phyloP scores from a whole-genome alignment of 2,888 invertebrate species.

The Apamea epomidion region DNA sequence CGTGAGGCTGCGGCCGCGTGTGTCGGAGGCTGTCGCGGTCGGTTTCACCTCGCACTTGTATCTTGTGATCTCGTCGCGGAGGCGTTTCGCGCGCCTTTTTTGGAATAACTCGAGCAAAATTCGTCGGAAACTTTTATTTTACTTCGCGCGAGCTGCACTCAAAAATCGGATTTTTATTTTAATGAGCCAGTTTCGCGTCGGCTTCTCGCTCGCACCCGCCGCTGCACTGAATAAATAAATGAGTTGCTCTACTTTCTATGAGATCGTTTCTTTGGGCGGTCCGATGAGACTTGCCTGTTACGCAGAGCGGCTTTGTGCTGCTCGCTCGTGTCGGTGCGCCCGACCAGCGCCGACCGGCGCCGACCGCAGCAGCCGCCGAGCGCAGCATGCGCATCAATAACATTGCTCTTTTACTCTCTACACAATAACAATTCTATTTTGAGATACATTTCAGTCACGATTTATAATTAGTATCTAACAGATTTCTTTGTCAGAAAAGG shows the following conservation, averaged over 20 bases:
- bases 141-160: conserved; percentile 87
- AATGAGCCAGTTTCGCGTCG: conserved; percentile 88
- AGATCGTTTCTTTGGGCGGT: conserved; percentile 88
- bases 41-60: conserved; percentile 88
- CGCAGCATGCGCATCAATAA: conserved; percentile 60
- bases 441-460: conserved; percentile 80
- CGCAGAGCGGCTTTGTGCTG: conserved; percentile 64
- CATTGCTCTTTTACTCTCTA: conserved; percentile 78
- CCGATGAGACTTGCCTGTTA: conserved; percentile 78
- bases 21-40: conserved; percentile 83
- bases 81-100: conserved; percentile 88
- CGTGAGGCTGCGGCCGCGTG: conserved; percentile 66
- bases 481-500: conserved; percentile 70
- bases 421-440: conserved; percentile 75
- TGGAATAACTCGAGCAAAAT: conserved; percentile 90
- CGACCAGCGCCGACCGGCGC: conserved; percentile 30
- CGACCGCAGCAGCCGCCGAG: conserved; percentile 8
- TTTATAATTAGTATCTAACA: conserved; percentile 64
- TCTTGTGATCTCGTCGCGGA: conserved; percentile 83
- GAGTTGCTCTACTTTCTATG: conserved; percentile 90
- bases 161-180: conserved; percentile 89
- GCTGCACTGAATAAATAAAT: conserved; percentile 90
- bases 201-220: conserved; percentile 86
- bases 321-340: conserved; percentile 55
- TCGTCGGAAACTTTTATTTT: conserved; percentile 88